phyloP scores from a whole-genome alignment of 2,113 vertebrate species.

The Corvus hawaiiensis region DNA sequence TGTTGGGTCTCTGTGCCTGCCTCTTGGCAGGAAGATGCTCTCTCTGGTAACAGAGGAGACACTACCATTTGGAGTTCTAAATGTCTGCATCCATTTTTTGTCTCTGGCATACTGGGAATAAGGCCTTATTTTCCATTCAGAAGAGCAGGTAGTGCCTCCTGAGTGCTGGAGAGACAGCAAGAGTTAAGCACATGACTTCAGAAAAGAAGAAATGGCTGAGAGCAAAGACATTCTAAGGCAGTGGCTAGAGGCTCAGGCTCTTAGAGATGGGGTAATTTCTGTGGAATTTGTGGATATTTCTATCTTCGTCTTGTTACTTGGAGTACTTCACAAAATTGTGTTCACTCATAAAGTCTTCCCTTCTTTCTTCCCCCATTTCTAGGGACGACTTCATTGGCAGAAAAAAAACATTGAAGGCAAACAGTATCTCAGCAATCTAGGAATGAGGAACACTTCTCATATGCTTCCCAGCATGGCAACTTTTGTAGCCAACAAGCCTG shows the following conservation, averaged over 20 bases:
- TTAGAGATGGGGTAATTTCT: not conserved
- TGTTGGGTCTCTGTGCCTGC: not conserved
- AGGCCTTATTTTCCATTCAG: not conserved
- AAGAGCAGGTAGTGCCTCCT: not conserved
- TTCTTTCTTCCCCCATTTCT: not conserved
- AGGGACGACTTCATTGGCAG: constrained; percentile 77
- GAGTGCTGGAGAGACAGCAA: not conserved
- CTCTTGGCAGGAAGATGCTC: not conserved
- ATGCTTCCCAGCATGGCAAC: constrained; percentile 90
- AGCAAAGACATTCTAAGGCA: not conserved
- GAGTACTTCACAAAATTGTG: accelerated
- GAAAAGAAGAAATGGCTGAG: not conserved
- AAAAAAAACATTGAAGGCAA: constrained; percentile 77
- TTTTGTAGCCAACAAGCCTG: constrained; percentile 87
- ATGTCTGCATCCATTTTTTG: not conserved
- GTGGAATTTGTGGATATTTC: not conserved
- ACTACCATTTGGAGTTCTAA: not conserved
- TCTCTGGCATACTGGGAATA: not conserved
- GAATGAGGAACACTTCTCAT: constrained; percentile 74
- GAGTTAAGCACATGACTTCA: not conserved
- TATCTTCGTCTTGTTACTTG: not conserved
- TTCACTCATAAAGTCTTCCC: not conserved
- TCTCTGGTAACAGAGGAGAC: not conserved
- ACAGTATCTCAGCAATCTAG: constrained; percentile 76
- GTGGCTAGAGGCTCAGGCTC: not conserved